Base-by-base conservation (phyloP, 64 coral and sea anemone species). In the Pachyseris speciosa region DNA sequence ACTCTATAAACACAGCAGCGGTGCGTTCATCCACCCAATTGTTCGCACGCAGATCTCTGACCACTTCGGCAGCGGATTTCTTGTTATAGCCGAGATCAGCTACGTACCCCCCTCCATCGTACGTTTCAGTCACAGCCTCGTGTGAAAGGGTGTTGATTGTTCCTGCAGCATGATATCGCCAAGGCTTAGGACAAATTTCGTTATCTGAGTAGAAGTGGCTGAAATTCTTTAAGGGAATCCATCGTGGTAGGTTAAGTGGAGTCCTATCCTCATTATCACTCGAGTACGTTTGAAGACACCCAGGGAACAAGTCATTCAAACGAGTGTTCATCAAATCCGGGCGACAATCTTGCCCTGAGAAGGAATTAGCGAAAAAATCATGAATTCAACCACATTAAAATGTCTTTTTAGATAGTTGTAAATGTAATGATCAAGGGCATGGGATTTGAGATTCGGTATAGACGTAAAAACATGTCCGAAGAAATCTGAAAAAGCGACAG, bases 71-170 rank as follows among this genome's bases (percentile, higher is more conserved):
- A 25, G 88, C 88, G 8, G 75, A 53, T 34, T 5, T 36, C 12
- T 25, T 5, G 61, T n/a, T n/a, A n/a, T n/a, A n/a, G n/a, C n/a
- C n/a, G n/a, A n/a, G n/a, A n/a, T n/a, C n/a, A n/a, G n/a, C n/a
- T n/a, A n/a, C 70, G 51, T 81, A 9, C 88, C 88, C 19, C 88
- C n/a, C 75, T 47, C 88, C 88, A 68, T 81, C 45, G 12, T 90
- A 90, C 2, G 22, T 57, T 27, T 34, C 47, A 34, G 37, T 55
- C n/a, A 53, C 38, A 25, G 72, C 88, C 37, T 38, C 31, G 9
- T 80, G 58, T 20, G 63, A 72, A 6, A 81, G 27, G 17, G 61
- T 53, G 10, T 69, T n/a, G 17, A 90, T 34, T n/a, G 2, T 6
- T 25, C 67, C 32, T 9, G 24, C 34, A 39, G 61, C 51, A 9